Base-by-base conservation (phyloP, 2,888 invertebrate genomes). In the Neocrepidodera transversa region DNA sequence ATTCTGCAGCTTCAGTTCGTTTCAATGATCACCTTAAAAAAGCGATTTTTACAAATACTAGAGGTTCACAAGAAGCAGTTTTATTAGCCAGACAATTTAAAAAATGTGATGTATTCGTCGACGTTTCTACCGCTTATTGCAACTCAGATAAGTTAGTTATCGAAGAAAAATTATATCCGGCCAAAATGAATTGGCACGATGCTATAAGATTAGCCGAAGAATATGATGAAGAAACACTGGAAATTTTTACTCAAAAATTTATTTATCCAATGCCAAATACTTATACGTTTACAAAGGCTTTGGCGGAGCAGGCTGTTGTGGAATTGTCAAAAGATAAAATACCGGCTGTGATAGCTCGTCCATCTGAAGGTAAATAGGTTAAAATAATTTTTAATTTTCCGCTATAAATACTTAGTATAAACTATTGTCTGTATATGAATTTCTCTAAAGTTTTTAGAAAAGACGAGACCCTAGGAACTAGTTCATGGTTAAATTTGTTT, bases 71-170 rank as follows among this genome's bases (percentile, higher is more conserved):
- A 36, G 87, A 90, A 71, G 70, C 87, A 1, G 81, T 87, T 2
- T 82, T 85, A 23, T 76, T 91, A 3, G 87, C 86, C 0, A 78
- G 82, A 43, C 80, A 82, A 35, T 81, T 87, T 67, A 82, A 82
- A 51, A 77, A 85, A 26, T 48, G 75, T 3, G 57, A 64, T n/a
- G 85, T 56, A 2, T 79, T 92, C 6, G 81, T 93, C 0, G 93
- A 96, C 76, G 88, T 95, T 0, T 95, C 94, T 0, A 94, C 95
- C 0, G 91, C 93, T 0, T 96, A 93, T 76, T 88, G 91, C 4
- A 93, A 95, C 78, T 90, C 91, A 3, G 89, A 93, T 68, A 83
- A 85, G 28, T 13, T 85, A 10, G 83, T 84, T 0, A 87, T 94
- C 0, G 88, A 90, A 50, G 95, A 96, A 78, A 80, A 85, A 48